Base-by-base conservation (phyloP, 2,888 invertebrate species). In the Hedychridium roseum region DNA sequence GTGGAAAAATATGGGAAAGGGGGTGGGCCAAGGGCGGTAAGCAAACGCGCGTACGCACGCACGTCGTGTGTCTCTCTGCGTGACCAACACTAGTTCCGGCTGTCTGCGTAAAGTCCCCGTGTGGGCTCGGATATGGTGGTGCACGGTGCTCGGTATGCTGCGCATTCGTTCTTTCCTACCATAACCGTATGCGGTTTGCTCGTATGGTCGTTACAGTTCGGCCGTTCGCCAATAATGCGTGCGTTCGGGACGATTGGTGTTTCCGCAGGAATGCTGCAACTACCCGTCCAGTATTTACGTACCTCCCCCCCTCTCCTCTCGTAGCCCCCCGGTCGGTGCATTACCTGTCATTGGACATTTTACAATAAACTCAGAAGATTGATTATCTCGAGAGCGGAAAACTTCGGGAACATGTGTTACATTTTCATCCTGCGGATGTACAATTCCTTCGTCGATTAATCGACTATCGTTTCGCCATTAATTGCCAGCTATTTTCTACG, bases 191-290 rank as follows among this genome's bases (percentile, higher is more conserved):
- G 73, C 58, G 74, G 73, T 74, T 71, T 68, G 54, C 9, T 23
- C 59, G 59, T 65, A 66, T 57, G 68, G 60, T 53, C 72, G 76
- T 76, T 71, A 73, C 68, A 73, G 70, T 70, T 70, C 68, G 64
- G 60, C 50, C 67, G 68, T 66, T 69, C 66, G 71, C 71, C 75
- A 71, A 76, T 74, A 73, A 72, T 68, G 68, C 71, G 68, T 62
- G 49, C 48, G 50, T 57, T 51, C 50, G 52, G 54, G 56, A 58
- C 55, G 55, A 55, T 52, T 54, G 48, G 49, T 49, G 57, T 57
- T 60, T 50, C 62, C 63, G 50, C 70, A 68, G 66, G 69, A 70
- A 71, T 71, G 65, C 55, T 44, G 43, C 46, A 46, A 47, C 21
- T 31, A 37, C 52, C 40, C 41, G 57, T 50, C 55, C 60, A 57